These are phyloP conservation scores for Hesperia comma DNA, from an alignment of 2,888 invertebrate species.

Conservation along the genomic window DNA sequence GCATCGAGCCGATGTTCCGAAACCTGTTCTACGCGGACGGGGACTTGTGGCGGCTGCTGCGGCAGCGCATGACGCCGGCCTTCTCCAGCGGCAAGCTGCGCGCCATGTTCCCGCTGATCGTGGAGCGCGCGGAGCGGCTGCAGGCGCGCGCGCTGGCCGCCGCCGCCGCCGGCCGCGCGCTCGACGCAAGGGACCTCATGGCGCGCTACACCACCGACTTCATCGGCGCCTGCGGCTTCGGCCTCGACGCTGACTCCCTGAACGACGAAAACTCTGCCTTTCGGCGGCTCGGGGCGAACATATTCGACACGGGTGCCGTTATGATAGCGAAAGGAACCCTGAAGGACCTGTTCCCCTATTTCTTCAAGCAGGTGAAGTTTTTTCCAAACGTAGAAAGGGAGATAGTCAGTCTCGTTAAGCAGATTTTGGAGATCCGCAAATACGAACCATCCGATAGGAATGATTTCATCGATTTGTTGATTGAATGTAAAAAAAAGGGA, in stretches of 20 bases:
- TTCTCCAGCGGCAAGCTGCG: slow-evolving; percentile 44
- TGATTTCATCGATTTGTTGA: slow-evolving; percentile 54
- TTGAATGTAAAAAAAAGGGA: slow-evolving; percentile 55
- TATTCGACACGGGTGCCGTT: slow-evolving; percentile 46
- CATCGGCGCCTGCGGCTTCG: slow-evolving; percentile 52
- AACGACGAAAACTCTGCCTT: slow-evolving; percentile 55
- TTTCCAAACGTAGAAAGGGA: slow-evolving; percentile 44
- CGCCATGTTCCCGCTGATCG: slow-evolving; percentile 44
- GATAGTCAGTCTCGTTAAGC: slow-evolving; percentile 50
- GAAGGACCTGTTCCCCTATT: neutral
- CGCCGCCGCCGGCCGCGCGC: slow-evolving; percentile 43
- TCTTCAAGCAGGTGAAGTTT: slow-evolving; percentile 38
- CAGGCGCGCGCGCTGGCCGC: slow-evolving; percentile 31
- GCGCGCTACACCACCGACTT: slow-evolving; percentile 52
- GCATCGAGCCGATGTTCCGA: slow-evolving; percentile 51
- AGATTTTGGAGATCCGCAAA: slow-evolving; percentile 57
- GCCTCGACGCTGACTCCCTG: slow-evolving; percentile 52
- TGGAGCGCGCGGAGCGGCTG: slow-evolving; percentile 39
- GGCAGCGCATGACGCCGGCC: slow-evolving; percentile 42
- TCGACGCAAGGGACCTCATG: slow-evolving; percentile 49
- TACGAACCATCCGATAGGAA: slow-evolving; percentile 55
- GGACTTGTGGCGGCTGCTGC: slow-evolving; percentile 42
- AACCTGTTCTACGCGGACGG: slow-evolving; percentile 61
- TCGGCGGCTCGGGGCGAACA: slow-evolving; percentile 48
- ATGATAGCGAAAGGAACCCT: neutral